Percentiles rank a stretch among this genome's conserved stretches.
These are phyloP conservation scores for Bradynema listronoti DNA, from an alignment of 1,140 invertebrate genomes.

Conservation along the genomic window DNA sequence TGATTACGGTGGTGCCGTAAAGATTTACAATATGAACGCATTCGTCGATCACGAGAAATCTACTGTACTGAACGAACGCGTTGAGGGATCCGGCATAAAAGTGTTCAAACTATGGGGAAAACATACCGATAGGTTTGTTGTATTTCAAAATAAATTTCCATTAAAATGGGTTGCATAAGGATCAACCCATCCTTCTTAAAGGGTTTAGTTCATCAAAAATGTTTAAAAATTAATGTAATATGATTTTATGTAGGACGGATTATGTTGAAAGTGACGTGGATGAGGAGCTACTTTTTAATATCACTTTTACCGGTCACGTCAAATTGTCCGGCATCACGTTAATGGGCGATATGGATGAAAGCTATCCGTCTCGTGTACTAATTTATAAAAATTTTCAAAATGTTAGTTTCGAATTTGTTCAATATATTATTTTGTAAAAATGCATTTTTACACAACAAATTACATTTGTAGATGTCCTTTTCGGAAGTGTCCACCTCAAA, in stretches of 20 bases:
- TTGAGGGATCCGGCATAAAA: conserved; percentile 74
- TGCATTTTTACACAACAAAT: no score
- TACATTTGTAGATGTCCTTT: conserved; percentile 87
- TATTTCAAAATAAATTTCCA: no score
- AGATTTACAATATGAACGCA: conserved; percentile 76
- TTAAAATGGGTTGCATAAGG: no score
- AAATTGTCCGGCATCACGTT: conserved; percentile 88
- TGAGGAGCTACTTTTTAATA: conserved; percentile 86
- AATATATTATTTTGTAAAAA: conserved; percentile 9
- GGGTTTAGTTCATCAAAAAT: no score
- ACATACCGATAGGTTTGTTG: conserved; percentile 70
- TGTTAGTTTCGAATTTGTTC: conserved; percentile 27
- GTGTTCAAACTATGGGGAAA: conserved; percentile 89
- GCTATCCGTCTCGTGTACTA: conserved; percentile 75
- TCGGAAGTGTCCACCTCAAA: conserved; percentile 68
- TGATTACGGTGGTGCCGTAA: conserved; percentile 66
- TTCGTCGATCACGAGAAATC: conserved; percentile 60
- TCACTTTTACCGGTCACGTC: conserved; percentile 88
- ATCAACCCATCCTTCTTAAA: no score
- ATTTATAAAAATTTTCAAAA: conserved; percentile 65
- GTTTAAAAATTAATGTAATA: neutral
- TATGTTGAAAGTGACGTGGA: conserved; percentile 89
- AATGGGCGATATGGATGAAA: conserved; percentile 74
- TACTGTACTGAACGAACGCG: conserved; percentile 71
- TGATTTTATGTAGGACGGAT: conserved; percentile 61